phyloP scores from a whole-genome alignment of 2,113 vertebrate genomes.

The Grammomys surdaster region DNA sequence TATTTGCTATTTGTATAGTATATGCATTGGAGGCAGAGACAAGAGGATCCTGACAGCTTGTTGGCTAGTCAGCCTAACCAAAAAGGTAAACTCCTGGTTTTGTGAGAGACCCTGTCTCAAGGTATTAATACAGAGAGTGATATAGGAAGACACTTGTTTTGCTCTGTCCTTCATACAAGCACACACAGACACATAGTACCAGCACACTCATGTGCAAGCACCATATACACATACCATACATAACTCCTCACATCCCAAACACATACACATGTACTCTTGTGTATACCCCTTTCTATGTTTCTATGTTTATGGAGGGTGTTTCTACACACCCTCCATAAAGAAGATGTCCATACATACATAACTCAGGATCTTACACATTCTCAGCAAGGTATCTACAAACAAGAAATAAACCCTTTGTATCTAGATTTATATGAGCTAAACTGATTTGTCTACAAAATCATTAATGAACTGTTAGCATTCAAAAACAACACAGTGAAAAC shows the following conservation, averaged over 20 bases:
- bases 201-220: not conserved
- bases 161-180: not conserved
- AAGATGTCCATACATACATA: not conserved
- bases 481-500: conserved; percentile 60
- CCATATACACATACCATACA: not conserved
- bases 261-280: not conserved
- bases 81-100: not conserved
- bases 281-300: too few species aligned
- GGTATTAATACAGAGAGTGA: not conserved
- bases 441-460: conserved; percentile 52
- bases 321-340: not conserved
- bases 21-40: not conserved
- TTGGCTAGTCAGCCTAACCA: not conserved
- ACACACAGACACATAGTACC: not conserved
- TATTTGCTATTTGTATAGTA: not conserved
- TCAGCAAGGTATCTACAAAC: not conserved
- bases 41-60: not conserved
- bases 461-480: conserved; percentile 30
- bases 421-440: conserved; percentile 36
- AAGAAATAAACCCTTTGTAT: not conserved
- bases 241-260: not conserved
- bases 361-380: too few species aligned
- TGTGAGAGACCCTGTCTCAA: not conserved
- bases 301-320: too few species aligned
- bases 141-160: not conserved